Percentiles rank a stretch among this genome's conserved stretches.
These are phyloP conservation scores for Coluber constrictor DNA, from an alignment of 2,797 vertebrate genomes.

Conservation along the genomic window DNA sequence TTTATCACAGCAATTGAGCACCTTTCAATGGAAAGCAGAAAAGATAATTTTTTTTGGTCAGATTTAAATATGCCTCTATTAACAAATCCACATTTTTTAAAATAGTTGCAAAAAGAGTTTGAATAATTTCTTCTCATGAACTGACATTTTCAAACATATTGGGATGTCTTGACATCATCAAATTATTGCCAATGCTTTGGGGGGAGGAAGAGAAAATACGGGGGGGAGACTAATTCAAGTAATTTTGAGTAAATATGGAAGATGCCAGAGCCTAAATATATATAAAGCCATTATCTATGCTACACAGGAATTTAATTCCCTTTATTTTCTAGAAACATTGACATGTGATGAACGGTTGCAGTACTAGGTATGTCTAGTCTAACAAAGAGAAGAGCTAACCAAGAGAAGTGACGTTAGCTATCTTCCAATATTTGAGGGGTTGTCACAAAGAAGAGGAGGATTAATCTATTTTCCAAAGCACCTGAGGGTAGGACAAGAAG, in stretches of 20 bases:
- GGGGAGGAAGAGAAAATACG: not conserved
- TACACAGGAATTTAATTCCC: not conserved
- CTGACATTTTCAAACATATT: not conserved
- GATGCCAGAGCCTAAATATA: not conserved
- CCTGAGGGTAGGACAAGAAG: not conserved
- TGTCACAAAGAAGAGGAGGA: not conserved
- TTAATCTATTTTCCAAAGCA: not conserved
- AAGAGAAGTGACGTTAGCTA: not conserved
- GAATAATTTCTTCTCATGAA: not conserved
- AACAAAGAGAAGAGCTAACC: not conserved
- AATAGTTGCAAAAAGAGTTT: not conserved
- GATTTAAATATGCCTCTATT: not conserved
- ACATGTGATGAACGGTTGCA: not conserved
- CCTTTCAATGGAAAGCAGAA: not conserved
- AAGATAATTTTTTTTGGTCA: not conserved
- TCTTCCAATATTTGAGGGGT: not conserved
- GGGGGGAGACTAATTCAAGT: not conserved
- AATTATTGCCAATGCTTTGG: not conserved
- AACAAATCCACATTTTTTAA: not conserved
- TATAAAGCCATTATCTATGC: not conserved
- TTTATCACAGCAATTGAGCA: not conserved
- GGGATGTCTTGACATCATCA: not conserved
- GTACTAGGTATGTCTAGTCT: not conserved
- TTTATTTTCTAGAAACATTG: not conserved
- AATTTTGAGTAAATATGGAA: not conserved